Percentiles rank a stretch among this genome's conserved stretches.
Conservation (phyloP, 2,113 vertebrate genomes). For the Chamaetylas fuelleborni region DNA sequence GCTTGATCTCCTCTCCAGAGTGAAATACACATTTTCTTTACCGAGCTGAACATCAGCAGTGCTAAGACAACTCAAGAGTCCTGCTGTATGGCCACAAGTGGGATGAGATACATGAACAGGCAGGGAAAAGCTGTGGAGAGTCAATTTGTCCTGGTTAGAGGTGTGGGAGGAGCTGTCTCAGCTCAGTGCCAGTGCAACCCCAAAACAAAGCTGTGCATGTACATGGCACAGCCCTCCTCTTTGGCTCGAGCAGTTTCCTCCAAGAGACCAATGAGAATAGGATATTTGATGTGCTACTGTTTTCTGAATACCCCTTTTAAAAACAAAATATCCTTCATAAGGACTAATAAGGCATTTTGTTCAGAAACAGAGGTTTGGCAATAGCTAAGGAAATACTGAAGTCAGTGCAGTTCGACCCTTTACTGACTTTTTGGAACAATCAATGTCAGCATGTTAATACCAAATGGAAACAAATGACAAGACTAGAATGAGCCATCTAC, state of each 20-base stretch:
- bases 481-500: not conserved
- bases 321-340: not conserved
- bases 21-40: not conserved
- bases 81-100: not conserved
- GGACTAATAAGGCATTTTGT: not conserved
- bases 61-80: not conserved
- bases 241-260: not conserved
- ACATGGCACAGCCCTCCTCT: accelerated
- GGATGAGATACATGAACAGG: not conserved
- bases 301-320: not conserved
- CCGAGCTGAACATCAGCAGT: not conserved
- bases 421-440: not conserved
- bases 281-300: not conserved
- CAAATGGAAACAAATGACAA: not conserved
- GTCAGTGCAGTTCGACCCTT: not conserved
- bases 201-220: accelerated
- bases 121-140: not conserved
- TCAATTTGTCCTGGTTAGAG: not conserved
- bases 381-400: not conserved
- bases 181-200: not conserved
- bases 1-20: not conserved
- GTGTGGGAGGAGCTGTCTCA: not conserved
- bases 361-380: not conserved
- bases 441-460: not conserved
- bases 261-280: not conserved